Percentiles rank a stretch among this genome's conserved stretches.
Conservation (phyloP, 2,888 invertebrate species). For the Agrotis clavis region DNA sequence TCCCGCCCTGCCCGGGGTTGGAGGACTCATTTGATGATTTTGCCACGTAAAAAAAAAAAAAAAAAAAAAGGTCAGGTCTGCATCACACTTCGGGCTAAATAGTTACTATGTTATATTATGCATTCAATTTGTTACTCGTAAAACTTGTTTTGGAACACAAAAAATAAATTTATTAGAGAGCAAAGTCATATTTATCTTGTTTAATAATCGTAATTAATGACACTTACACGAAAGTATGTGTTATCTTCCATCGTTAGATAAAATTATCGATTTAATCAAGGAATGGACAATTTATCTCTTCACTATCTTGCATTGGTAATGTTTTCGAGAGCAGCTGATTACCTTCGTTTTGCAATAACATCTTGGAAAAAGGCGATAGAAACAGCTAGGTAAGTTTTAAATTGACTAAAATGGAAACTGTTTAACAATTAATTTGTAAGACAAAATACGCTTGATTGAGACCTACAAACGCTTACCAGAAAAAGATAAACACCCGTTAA, state of each 20-base stretch:
- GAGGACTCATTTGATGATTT: too few relatives aligned
- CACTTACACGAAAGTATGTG: conserved; percentile 43
- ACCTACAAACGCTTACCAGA: too few relatives aligned
- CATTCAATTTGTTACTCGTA: not conserved
- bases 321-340: conserved; percentile 41
- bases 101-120: too few relatives aligned
- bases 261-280: conserved; percentile 39
- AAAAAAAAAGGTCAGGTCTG: too few relatives aligned
- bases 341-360: conserved; percentile 25
- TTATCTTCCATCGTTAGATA: conserved; percentile 38
- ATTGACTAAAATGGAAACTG: too few relatives aligned
- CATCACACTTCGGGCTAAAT: too few relatives aligned
- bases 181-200: conserved; percentile 27
- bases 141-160: not conserved
- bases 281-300: conserved; percentile 32
- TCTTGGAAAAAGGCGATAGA: conserved; percentile 5
- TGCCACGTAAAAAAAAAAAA: too few relatives aligned
- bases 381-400: not conserved
- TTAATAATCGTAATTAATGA: conserved; percentile 33
- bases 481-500: too few relatives aligned
- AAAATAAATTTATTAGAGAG: conserved; percentile 11
- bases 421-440: too few relatives aligned
- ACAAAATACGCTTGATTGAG: not conserved
- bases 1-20: too few relatives aligned
- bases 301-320: conserved; percentile 37